Base-by-base conservation (phyloP, 2,888 invertebrate genomes). In the Cantharis flavilabris region DNA sequence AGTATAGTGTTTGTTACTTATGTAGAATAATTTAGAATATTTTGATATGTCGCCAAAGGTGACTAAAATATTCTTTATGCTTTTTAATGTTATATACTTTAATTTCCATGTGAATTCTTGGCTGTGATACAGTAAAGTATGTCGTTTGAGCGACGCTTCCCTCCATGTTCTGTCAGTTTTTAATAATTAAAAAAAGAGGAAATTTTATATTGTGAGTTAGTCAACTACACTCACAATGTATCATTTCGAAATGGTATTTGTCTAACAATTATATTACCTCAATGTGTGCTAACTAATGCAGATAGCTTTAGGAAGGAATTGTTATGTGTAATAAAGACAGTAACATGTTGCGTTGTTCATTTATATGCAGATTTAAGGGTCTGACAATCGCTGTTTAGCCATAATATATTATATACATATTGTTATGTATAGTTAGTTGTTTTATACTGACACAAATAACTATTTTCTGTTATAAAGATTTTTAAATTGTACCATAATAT, bases 121-220 rank as follows among this genome's bases (percentile, higher is more conserved):
- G 88, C 88, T 88, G 88, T 88, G 88, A 88, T 88, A 88, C 88
- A 88, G 87, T 87, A 88, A 88, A 88, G 86, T 87, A 86, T 87
- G 85, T 86, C 85, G 85, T 85, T 84, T 84, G 86, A 84, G 84
- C 84, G 85, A 86, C 86, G 86, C 85, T 87, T 87, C 87, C 87
- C 86, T 88, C 87, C 86, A 86, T 85, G 81, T 83, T 82, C 81
- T 82, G 81, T 80, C 81, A 77, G 74, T 74, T 71, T 76, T 73
- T 69, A 49, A 49, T 49, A 49, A 49, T 49, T 49, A n/a, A 49
- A 49, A 49, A 49, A 49, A 49, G 72, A 78, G 28, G 70, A 70
- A 74, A 72, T 30, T 18, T 73, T 73, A 9, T 73, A 69, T 62
- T 63, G 63, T 26, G 62, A 28, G n/a, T 28, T 63, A 71, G 23